Evolutionary conservation across 2,113 vertebrate species (phyloP), one percentile per base, ranked within the genome.

Genomic region (Chascanopsetta lugubris): DNA sequence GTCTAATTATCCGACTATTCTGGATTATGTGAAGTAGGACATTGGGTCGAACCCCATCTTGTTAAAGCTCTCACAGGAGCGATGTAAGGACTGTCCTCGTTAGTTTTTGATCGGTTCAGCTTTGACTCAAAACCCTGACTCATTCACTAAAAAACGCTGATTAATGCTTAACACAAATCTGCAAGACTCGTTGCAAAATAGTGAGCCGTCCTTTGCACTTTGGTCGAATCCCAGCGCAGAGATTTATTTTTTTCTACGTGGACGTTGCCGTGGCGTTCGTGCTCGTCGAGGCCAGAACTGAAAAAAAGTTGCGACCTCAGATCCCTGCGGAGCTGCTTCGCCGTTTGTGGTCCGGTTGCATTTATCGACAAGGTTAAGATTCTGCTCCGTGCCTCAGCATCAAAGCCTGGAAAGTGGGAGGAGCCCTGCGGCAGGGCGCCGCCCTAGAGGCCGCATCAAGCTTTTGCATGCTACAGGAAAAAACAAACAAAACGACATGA

Each of bases 321-420:
- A 79, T 87, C 83, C 66, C 83, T 1, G 57, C 22, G 36, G 81
- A 70, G 67, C 63, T 45, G 64, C 75, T 66, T 50, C 32, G 6
- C 60, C 48, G 51, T 71, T 56, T 59, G 54, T 55, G 38, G 55
- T 73, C 80, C 59, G 53, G 34, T 62, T 26, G 55, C 71, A 78
- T 73, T 74, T 86, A 77, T 83, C 21, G 72, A 87, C 75, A 55
- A 73, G 77, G 61, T 65, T n/a, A 65, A 53, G 72, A 85, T 67
- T 82, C 74, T 72, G 83, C 80, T 70, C 73, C 21, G 82, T 89
- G 88, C 87, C 84, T 90, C 88, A 88, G 87, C 82, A 85, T 84
- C 82, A 76, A 72, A 82, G 78, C 67, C 58, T 40, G 72, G n/a
- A 67, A 38, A 65, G 65, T 25, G 70, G 71, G 72, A 63, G 73